Evolutionary conservation across 1,140 invertebrate genomes (phyloP), one percentile per base, ranked within the genome.

Genomic region (Lepidurus arcticus): DNA sequence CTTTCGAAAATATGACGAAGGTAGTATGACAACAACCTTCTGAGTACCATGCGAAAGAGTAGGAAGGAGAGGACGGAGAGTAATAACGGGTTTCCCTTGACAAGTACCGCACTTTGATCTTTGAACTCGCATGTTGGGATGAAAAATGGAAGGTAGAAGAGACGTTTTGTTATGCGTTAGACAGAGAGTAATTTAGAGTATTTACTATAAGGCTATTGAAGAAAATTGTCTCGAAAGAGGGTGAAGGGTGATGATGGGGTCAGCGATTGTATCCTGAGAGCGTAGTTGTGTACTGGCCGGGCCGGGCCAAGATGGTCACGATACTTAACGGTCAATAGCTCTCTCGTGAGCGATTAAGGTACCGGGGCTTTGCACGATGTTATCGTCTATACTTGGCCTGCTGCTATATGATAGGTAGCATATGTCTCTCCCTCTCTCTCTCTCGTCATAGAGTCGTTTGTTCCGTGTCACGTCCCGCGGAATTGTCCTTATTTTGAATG

Each of bases 401-500:
- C 53, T 65, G 53, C 7, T 65, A 21, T 65, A 34, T 34, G 34
- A 34, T 65, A 65, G 16, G 13, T 7, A 65, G 53, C 53, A 65
- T 65, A 65, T 65, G 53, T 65, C 47, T 1, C 34, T 34, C 34
- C 3, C 34, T 34, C 34, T 34, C 34, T 34, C 34, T 4, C 34
- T 34, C 34, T 21, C 53, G 53, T 65, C 53, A 65, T 65, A 21
- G 53, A 65, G 21, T 65, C 53, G 53, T 65, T 65, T 65, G 53
- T 65, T 65, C 53, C 53, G 53, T 65, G 53, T 65, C 53, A 65
- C 53, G 53, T 65, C 53, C 21, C 53, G 5, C 4, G 53, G 16
- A 65, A 65, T 65, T 65, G 53, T 65, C 53, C 53, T 65, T 65
- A 65, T 65, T 65, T 65, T 65, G 53, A 65, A 7, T n/a, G n/a